These are phyloP conservation scores for Melanostigma gelatinosum DNA, from an alignment of 2,113 vertebrate species.

Conservation along the genomic window DNA sequence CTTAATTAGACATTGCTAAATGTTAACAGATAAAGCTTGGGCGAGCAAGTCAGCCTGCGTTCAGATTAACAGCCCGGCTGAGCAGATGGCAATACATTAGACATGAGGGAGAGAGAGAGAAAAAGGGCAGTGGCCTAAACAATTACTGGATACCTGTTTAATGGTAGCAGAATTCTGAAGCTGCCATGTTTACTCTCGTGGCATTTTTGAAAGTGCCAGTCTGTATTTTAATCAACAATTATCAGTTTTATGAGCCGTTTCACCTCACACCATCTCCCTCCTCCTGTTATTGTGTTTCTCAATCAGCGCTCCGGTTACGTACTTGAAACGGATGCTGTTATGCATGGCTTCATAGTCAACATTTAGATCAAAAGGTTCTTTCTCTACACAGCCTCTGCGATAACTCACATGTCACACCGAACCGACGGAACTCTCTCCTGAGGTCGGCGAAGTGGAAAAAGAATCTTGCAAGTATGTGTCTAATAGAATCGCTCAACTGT, in stretches of 20 bases:
- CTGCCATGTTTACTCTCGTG: conserved; percentile 37
- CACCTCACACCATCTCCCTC: no score
- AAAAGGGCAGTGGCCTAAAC: conserved; percentile 32
- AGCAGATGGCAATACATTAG: conserved; percentile 80
- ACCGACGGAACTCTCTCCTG: not conserved
- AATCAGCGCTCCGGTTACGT: not conserved
- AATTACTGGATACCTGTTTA: conserved; percentile 40
- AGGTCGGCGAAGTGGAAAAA: not conserved
- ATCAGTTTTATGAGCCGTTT: not conserved
- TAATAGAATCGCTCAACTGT: not conserved
- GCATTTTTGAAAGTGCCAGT: conserved; percentile 37
- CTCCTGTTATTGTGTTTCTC: not conserved
- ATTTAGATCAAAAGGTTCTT: conserved; percentile 16
- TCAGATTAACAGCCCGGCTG: conserved; percentile 71
- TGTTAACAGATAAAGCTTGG: conserved; percentile 77
- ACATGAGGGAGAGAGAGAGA: conserved; percentile 51
- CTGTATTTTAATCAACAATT: conserved; percentile 31
- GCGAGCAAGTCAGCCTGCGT: conserved; percentile 66
- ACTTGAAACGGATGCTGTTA: not conserved
- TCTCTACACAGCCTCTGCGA: not conserved
- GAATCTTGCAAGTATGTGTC: not conserved
- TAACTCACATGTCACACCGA: conserved; percentile 13
- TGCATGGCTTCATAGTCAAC: not conserved
- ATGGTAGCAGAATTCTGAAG: conserved; percentile 13
- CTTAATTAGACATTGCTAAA: conserved; percentile 81